These are phyloP conservation scores for Mobula hypostoma DNA, from an alignment of 2,113 vertebrate species.

Conservation along the genomic window DNA sequence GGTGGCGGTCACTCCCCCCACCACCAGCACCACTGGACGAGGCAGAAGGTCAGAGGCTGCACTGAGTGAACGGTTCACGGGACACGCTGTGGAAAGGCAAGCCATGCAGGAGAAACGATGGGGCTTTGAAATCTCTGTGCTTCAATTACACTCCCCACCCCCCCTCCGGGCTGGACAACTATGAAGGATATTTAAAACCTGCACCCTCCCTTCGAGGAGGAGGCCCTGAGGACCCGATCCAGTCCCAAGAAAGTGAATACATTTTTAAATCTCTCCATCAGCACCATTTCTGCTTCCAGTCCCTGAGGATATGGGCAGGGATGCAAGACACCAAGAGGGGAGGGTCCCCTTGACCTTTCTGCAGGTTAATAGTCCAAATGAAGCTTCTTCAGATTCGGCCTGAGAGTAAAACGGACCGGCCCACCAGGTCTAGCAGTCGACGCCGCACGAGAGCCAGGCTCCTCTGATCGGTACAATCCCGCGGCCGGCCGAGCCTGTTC, in stretches of 20 bases:
- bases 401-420: neutral
- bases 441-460: neutral
- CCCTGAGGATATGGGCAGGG: neutral
- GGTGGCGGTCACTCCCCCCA: neutral
- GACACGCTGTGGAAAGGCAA: too few species aligned
- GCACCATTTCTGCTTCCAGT: neutral
- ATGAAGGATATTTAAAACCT: constrained; percentile 30
- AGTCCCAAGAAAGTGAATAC: neutral
- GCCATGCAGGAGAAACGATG: neutral
- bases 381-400: too few species aligned
- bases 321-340: neutral
- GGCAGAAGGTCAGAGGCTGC: too few species aligned
- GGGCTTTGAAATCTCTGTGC: neutral
- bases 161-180: too few species aligned
- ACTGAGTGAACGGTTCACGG: too few species aligned
- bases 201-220: neutral
- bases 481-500: too few species aligned
- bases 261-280: neutral
- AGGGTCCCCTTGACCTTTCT: too few species aligned
- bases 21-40: neutral
- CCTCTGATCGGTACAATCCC: neutral
- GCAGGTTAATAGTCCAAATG: neutral
- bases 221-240: neutral
- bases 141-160: neutral
- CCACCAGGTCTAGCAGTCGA: too few species aligned